Base-by-base conservation (phyloP, 1,140 invertebrate genomes). In the Eulimnadia texana region DNA sequence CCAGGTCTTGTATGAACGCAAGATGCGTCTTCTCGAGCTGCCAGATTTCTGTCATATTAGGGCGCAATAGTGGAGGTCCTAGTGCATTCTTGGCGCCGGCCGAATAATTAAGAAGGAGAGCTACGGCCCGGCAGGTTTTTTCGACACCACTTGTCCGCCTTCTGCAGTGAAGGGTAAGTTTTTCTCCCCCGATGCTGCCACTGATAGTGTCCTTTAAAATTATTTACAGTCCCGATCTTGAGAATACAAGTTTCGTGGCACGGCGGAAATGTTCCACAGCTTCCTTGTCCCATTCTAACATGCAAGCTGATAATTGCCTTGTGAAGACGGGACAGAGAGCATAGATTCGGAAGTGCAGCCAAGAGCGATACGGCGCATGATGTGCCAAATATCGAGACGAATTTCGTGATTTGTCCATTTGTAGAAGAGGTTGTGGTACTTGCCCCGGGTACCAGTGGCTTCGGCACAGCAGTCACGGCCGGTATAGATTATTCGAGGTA, bases 291-390 rank as follows among this genome's bases (percentile, higher is more conserved):
- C 51, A 61, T n/a, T 61, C 60, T n/a, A 58, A 61, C 22, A 59
- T 22, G 51, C 13, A n/a, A 16, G 60, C 27, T n/a, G 54, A 61
- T 11, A 61, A 11, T 10, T 20, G 50, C 10, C n/a, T 19, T 51
- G 57, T 61, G 29, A 61, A 61, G 24, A n/a, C 47, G 0, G 51
- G 51, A 42, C 27, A 61, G 51, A 61, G 60, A 11, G 60, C 53
- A 28, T 49, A 47, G 58, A 60, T 13, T 60, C 58, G 33, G 19
- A 22, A 3, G 58, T 60, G n/a, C 42, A 60, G 22, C 51, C 54
- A 9, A 22, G 13, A 1, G 19, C 57, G 20, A 61, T n/a, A 10
- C 49, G 58, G 6, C 2, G 49, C 6, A 60, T 60, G n/a, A 60
- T 57, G 24, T 60, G 2, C 50, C 49, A 60, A 6, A 56, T 22